Evolutionary conservation across 2,888 invertebrate species (phyloP).

Genomic region (Andricus quercusramuli): DNA sequence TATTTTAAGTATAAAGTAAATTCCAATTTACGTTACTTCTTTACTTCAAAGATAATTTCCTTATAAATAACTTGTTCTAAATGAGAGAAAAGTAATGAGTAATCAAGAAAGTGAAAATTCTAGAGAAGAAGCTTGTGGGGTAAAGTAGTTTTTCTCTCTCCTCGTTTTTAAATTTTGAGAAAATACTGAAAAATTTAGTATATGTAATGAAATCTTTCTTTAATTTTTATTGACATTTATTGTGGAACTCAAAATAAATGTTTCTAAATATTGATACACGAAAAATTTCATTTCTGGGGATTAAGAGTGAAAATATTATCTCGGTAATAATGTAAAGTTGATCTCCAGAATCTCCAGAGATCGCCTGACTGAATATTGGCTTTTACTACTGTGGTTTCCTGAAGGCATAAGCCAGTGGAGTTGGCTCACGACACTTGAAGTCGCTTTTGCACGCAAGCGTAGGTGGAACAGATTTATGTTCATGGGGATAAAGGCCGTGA

Average conservation of each 20-base stretch:
- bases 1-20: no score
- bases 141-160: neutral
- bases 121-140: neutral
- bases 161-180: neutral
- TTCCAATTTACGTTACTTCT: no score
- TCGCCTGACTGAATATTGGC: slow-evolving; percentile 13
- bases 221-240: no score
- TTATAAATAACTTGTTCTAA: no score
- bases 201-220: no score
- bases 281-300: neutral
- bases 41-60: neutral
- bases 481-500: neutral
- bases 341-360: neutral
- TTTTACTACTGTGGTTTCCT: slow-evolving; percentile 15
- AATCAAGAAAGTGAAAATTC: no score
- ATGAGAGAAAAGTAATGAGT: no score
- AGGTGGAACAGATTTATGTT: neutral
- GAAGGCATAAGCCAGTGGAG: neutral
- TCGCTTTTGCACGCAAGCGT: slow-evolving; percentile 1
- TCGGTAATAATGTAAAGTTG: neutral
- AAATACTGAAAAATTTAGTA: no score
- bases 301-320: neutral
- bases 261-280: no score
- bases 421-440: neutral
- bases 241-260: no score